Base-by-base conservation (phyloP, 2,888 invertebrate genomes). In the Sarcophaga variegata region DNA sequence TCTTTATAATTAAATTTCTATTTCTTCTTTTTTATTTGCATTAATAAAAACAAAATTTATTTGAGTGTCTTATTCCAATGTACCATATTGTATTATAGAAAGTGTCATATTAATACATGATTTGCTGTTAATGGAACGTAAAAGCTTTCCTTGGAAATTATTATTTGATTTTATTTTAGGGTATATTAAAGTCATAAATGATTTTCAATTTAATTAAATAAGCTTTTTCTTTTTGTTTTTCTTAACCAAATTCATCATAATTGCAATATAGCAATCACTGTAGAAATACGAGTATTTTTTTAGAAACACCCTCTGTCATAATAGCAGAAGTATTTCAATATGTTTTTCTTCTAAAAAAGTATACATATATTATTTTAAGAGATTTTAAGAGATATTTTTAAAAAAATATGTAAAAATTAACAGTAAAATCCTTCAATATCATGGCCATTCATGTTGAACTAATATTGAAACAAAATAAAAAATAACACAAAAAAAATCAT, bases 401-500 rank as follows among this genome's bases (percentile, higher is more conserved):
- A 20, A 72, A 37, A 69, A 27, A 74, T 59, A n/a, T 59, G 63
- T 59, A 77, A 66, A 67, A 37, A 59, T 4, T 17, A 49, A 75
- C 17, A 64, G n/a, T 47, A 77, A 67, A 76, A 67, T 77, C 59
- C 76, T 66, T 77, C 37, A 67, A 77, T 67, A 66, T 59, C 59
- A 25, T 63, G 59, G 70, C 70, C 76, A 77, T 77, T 78, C 77
- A 77, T 66, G 77, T 71, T 62, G 66, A 83, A 83, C 59, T 78
- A 83, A 83, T 83, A 71, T 83, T 71, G 47, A 54, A 64, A 60
- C 59, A 81, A 77, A 71, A 37, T 10, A 37, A 60, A 49, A 20
- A 20, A 8, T 2, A 72, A 60, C 6, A 59, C 20, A 22, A 27
- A 25, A 20, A 70, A 12, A 37, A 5, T 6, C 6, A 1, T 54